phyloP scores from a whole-genome alignment of 2,888 invertebrate species.

The Pilophorus perplexus region DNA sequence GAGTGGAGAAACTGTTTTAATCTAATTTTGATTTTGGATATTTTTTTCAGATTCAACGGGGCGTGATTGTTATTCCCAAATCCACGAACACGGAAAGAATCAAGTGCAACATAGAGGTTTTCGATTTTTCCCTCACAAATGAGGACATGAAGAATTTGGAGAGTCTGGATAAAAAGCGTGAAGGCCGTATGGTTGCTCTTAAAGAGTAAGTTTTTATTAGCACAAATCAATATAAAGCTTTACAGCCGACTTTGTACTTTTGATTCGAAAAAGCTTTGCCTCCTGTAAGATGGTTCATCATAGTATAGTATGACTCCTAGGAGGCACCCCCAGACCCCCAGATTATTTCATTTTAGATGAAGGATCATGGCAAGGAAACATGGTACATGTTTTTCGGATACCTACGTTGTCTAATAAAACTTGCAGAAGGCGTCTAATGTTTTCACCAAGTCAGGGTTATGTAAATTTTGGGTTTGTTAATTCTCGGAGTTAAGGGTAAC shows the following conservation, averaged over 20 bases:
- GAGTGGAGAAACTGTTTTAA: not conserved
- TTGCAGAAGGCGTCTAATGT: no score
- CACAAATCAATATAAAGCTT: not conserved
- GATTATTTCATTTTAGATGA: no score
- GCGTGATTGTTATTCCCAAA: conserved; percentile 48
- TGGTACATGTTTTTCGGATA: no score
- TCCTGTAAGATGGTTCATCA: no score
- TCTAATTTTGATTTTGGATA: not conserved
- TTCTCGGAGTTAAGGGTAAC: no score
- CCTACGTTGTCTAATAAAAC: no score
- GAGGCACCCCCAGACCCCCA: no score
- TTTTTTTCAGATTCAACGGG: conserved; percentile 39
- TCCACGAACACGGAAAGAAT: conserved; percentile 47
- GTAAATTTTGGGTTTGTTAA: no score
- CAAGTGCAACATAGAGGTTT: conserved; percentile 47
- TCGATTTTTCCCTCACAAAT: conserved; percentile 46
- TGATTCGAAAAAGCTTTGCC: no score
- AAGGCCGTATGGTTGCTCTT: conserved; percentile 15
- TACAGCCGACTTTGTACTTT: not conserved
- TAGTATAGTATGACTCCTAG: no score
- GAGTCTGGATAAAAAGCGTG: conserved; percentile 42
- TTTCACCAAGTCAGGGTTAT: no score
- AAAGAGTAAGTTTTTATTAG: conserved; percentile 23
- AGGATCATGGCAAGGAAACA: no score
- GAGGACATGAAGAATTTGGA: conserved; percentile 46